These are phyloP conservation scores for Enteromius fasciolatus DNA, from an alignment of 2,797 vertebrate species.

Conservation along the genomic window DNA sequence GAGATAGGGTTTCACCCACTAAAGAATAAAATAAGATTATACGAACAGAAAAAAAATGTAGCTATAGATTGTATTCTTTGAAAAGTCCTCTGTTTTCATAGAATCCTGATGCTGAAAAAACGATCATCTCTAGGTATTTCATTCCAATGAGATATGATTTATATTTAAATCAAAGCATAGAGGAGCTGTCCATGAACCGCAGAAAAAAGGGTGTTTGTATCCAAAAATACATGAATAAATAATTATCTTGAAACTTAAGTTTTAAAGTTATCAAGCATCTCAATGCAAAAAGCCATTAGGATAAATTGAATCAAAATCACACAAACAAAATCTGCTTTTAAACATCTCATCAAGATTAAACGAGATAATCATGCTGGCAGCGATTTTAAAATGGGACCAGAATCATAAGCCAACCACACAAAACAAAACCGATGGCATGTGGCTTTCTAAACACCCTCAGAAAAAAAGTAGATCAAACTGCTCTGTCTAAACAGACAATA, in stretches of 20 bases:
- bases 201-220: not conserved
- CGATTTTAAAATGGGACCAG: constrained; percentile 2
- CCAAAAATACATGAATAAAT: not conserved
- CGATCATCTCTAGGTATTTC: not conserved
- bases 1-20: constrained; percentile 25
- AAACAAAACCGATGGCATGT: constrained; percentile 27
- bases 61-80: not conserved
- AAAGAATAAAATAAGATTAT: constrained; percentile 21
- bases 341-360: constrained; percentile 9
- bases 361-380: constrained; percentile 4
- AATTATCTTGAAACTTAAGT: not conserved
- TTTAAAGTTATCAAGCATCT: not conserved
- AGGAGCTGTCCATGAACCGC: not conserved
- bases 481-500: constrained; percentile 11
- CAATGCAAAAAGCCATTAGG: not conserved
- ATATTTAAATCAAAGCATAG: constrained; percentile 9
- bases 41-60: not conserved
- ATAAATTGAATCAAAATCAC: not conserved
- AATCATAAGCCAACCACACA: constrained; percentile 11
- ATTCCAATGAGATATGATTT: not conserved
- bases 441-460: constrained; percentile 9
- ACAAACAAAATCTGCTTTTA: not conserved
- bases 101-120: constrained; percentile 41
- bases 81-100: constrained; percentile 11
- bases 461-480: constrained; percentile 16